Evolutionary conservation across 2,113 vertebrate species (phyloP), one percentile per base, ranked within the genome.

Genomic region (Phalacrocorax pelagicus): DNA sequence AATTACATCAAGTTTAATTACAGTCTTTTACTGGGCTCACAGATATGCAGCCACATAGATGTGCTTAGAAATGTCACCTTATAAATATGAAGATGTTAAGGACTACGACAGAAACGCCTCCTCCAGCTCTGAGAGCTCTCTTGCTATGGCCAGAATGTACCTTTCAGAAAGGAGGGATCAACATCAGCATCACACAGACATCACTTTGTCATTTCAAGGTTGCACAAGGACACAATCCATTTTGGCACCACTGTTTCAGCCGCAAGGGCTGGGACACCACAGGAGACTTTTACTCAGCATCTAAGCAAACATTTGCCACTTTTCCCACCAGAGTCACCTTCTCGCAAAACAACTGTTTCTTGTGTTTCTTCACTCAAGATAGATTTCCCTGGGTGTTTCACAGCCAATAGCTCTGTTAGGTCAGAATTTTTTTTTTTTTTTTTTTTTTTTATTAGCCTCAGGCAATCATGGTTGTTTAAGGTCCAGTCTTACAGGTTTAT

Each of bases 1-100:
- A 92, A 95, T 70, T 69, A 61, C 30, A 87, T 62, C 15, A 65
- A 46, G 26, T 87, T 85, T 91, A 95, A 96, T 92, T 62, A 85
- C 58, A 73, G 36, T 46, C 58, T 46, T 89, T 66, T 72, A 61
- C 27, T 73, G 44, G 32, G 72, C 58, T 67, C 81, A 38, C n/a
- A 58, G 47, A n/a, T 73, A 51, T 24, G 46, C 51, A 81, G 92
- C 15, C 61, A 81, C 40, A 24, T 1, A 94, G 59, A 59, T 5
- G 22, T 1, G 1, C 59, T 66, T 66, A 49, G 46, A 95, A 94
- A 85, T 66, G 95, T 1, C 70, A 77, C 42, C 38, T 92, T 70
- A 54, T 26, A 77, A 82, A 85, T 12, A 42, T 0, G 1, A 87
- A 92, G 49, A 61, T 17, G 30, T 12, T 32, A 72, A 42, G 0